Percentiles rank a stretch among this genome's conserved stretches.
These are phyloP conservation scores for Diadema setosum DNA, from an alignment of 35 echinoderm and acorn worm species.

Conservation along the genomic window DNA sequence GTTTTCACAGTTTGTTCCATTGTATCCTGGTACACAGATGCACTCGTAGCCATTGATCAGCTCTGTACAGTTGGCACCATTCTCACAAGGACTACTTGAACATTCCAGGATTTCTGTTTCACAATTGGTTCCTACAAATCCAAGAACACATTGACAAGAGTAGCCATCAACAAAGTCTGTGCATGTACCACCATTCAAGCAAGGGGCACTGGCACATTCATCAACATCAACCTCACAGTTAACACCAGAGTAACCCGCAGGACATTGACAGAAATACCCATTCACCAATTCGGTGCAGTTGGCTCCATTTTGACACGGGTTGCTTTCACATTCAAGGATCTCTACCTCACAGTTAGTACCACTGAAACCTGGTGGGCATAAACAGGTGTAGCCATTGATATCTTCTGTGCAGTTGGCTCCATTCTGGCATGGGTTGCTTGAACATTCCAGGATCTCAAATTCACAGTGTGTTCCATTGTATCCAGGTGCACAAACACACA, in stretches of 20 bases:
- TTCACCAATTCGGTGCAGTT: constrained; percentile 20
- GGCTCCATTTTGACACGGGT: constrained; percentile 40
- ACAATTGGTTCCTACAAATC: neutral
- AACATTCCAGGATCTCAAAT: neutral
- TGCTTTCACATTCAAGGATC: constrained; percentile 36
- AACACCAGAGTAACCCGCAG: neutral
- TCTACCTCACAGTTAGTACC: constrained; percentile 13
- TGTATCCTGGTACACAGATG: neutral
- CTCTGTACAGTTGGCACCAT: constrained; percentile 23
- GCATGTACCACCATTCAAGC: constrained; percentile 51
- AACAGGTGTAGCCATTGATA: neutral
- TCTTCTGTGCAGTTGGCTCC: neutral
- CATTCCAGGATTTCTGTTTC: constrained; percentile 25
- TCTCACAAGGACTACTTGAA: constrained; percentile 5
- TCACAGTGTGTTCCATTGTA: constrained; percentile 18
- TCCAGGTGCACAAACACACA: neutral
- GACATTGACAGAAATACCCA: constrained; percentile 22
- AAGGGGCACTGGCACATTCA: constrained; percentile 50
- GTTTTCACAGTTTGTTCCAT: constrained; percentile 1
- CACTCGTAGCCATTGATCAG: constrained; percentile 6
- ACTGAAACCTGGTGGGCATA: neutral
- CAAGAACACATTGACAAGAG: neutral
- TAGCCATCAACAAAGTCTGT: neutral
- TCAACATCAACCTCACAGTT: constrained; percentile 1
- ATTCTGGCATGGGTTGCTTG: neutral